These are phyloP conservation scores for Macrostomum lignano DNA, from an alignment of 1,140 invertebrate species.

Conservation along the genomic window DNA sequence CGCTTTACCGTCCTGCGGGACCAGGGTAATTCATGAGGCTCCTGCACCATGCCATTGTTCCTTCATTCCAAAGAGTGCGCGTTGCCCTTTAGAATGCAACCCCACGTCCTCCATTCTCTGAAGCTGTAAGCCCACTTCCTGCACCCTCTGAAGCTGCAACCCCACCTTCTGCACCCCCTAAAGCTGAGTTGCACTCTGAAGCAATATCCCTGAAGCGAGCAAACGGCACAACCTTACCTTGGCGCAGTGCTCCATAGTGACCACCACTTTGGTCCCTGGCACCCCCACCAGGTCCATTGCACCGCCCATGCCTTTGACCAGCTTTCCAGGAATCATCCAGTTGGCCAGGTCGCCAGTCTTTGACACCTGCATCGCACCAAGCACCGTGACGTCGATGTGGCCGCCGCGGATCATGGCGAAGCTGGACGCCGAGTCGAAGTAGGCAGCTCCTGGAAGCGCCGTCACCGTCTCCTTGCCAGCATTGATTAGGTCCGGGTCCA, in stretches of 20 bases:
- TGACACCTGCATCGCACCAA: constrained; percentile 92
- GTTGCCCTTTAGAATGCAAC: too few relatives aligned
- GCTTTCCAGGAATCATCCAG: constrained; percentile 94
- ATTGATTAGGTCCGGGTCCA: constrained; percentile 86
- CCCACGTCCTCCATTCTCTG: too few relatives aligned
- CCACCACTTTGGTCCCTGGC: constrained; percentile 55
- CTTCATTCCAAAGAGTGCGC: too few relatives aligned
- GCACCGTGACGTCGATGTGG: constrained; percentile 71
- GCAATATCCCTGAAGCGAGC: too few relatives aligned
- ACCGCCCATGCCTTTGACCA: constrained; percentile 96
- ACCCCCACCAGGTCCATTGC: constrained; percentile 84
- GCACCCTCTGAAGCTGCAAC: too few relatives aligned
- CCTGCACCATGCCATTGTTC: too few relatives aligned
- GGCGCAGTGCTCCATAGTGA: constrained; percentile 84
- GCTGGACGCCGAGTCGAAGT: constrained; percentile 78
- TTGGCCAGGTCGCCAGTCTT: constrained; percentile 86
- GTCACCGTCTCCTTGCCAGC: constrained; percentile 95
- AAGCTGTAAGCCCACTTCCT: too few relatives aligned
- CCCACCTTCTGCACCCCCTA: too few relatives aligned
- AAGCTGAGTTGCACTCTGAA: too few relatives aligned
- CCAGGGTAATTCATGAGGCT: too few relatives aligned
- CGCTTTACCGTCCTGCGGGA: constrained; percentile 39
- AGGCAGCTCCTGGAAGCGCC: constrained; percentile 54
- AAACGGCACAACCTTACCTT: constrained; percentile 36
- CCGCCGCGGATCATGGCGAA: constrained; percentile 96